Evolutionary conservation across 37 sponge, comb jelly and placozoan genomes (phyloP).

Genomic region (Cladorhizidae sp.): DNA sequence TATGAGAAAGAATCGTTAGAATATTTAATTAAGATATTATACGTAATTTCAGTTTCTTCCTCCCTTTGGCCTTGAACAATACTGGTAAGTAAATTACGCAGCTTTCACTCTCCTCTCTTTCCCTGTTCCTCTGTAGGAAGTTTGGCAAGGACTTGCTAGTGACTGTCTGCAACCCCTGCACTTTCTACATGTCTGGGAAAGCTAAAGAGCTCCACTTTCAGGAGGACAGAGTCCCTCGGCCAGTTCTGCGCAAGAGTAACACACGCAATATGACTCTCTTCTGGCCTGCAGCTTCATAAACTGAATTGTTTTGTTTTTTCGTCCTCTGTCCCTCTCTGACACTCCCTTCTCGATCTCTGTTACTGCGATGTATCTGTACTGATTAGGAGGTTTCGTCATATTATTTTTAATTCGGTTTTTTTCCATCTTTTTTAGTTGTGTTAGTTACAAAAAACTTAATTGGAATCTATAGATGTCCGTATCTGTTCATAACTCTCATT

Average conservation of each 20-base stretch:
- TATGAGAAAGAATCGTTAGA: too few species aligned
- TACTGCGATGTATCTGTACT: background rate
- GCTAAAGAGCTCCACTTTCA: slow-evolving; percentile 48
- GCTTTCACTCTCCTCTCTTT: background rate
- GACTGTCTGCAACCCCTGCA: slow-evolving; percentile 39
- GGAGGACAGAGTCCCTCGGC: slow-evolving; percentile 52
- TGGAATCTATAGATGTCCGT: too few species aligned
- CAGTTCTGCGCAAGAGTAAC: slow-evolving; percentile 49
- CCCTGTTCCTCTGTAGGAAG: slow-evolving; percentile 28
- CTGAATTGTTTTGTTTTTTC: slow-evolving; percentile 13
- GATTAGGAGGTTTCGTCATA: too few species aligned
- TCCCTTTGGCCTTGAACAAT: too few species aligned
- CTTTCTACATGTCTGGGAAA: slow-evolving; percentile 35
- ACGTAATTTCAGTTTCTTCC: too few species aligned
- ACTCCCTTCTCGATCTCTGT: background rate
- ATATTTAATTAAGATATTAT: too few species aligned
- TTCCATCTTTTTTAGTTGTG: too few species aligned
- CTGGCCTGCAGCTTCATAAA: slow-evolving; percentile 40
- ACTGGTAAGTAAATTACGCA: too few species aligned
- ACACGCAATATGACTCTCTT: slow-evolving; percentile 24
- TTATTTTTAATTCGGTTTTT: too few species aligned
- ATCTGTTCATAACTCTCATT: too few species aligned
- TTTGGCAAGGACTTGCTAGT: slow-evolving; percentile 48
- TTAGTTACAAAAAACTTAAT: too few species aligned
- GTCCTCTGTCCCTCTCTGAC: background rate